These are phyloP conservation scores for Drosophila anomalata DNA, from an alignment of 2,888 invertebrate genomes.

Conservation along the genomic window DNA sequence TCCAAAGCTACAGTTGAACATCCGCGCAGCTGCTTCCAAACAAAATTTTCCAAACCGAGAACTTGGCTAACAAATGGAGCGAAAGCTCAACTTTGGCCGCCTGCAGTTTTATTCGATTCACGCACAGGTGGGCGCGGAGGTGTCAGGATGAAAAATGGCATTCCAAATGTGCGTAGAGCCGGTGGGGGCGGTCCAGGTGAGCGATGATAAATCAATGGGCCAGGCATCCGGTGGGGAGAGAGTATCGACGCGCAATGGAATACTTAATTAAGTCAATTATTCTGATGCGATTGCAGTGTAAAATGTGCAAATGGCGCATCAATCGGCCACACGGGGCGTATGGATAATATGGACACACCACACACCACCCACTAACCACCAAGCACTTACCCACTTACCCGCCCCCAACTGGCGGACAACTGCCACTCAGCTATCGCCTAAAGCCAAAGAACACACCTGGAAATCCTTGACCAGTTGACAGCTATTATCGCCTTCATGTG, in stretches of 20 bases:
- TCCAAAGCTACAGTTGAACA: neutral
- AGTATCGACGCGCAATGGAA: conserved; percentile 27
- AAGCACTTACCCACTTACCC: conserved; percentile 6
- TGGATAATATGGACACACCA: conserved; percentile 49
- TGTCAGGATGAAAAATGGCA: conserved; percentile 65
- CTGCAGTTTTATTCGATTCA: conserved; percentile 62
- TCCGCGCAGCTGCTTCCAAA: conserved; percentile 28
- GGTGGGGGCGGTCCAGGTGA: conserved; percentile 10
- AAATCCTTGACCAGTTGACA: conserved; percentile 63
- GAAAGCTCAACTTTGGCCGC: conserved; percentile 61
- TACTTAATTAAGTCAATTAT: conserved; percentile 76
- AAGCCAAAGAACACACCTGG: conserved; percentile 61
- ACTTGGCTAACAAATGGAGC: conserved; percentile 72
- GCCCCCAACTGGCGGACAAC: neutral
- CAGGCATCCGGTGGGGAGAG: neutral
- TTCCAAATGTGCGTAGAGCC: conserved; percentile 29
- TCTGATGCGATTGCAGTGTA: conserved; percentile 64
- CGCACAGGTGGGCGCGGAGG: conserved; percentile 42
- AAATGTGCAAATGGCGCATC: conserved; percentile 59
- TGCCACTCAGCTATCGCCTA: conserved; percentile 23
- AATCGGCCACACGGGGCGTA: conserved; percentile 51
- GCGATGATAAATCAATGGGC: conserved; percentile 67
- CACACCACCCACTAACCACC: neutral
- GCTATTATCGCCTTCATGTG: conserved; percentile 37
- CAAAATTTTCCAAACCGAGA: conserved; percentile 33